Base-by-base conservation (phyloP, 2,113 vertebrate genomes). In the Pedionomus torquatus region DNA sequence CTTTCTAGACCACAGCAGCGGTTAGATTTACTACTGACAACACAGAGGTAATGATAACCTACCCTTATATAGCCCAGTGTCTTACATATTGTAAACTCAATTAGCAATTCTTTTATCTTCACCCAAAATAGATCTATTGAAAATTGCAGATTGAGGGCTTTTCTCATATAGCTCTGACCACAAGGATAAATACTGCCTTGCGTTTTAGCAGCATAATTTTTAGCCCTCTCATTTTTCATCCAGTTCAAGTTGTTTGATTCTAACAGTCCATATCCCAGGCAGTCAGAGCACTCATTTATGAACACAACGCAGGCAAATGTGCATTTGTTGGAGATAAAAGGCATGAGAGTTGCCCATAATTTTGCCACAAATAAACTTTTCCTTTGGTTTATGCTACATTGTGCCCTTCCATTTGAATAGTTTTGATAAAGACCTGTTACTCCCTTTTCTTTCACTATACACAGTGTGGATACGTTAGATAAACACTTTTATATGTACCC, bases 351-450 rank as follows among this genome's bases (percentile, higher is more conserved):
- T 92, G 61, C 74, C 80, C 94, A 87, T 92, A 93, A 93, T 88
- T 97, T 97, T 92, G 95, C 80, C 69, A 93, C 90, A 96, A 96
- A 97, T 95, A 94, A 95, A 90, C 80, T 87, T 91, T 69, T 84
- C 88, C 65, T 71, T 86, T 91, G 72, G 90, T 95, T 96, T 97
- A 95, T 57, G 72, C 80, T 89, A 90, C 83, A 84, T 61, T 69
- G 17, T 61, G 52, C 65, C 52, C 72, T 95, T 95, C 80, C 69
- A 89, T 75, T 41, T 82, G 90, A 95, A 93, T 87, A 95, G 92
- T 94, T 97, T 95, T 97, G 97, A 97, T 97, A 95, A 97, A 95
- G 90, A 83, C 83, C 90, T 92, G 77, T 83, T 87, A 94, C 96
- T 95, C 95, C 95, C 92, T 95, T 94, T 87, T 96, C 96, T 92